These are phyloP conservation scores for Stomatorhinus walkeri DNA, from an alignment of 2,797 vertebrate species.

Conservation along the genomic window DNA sequence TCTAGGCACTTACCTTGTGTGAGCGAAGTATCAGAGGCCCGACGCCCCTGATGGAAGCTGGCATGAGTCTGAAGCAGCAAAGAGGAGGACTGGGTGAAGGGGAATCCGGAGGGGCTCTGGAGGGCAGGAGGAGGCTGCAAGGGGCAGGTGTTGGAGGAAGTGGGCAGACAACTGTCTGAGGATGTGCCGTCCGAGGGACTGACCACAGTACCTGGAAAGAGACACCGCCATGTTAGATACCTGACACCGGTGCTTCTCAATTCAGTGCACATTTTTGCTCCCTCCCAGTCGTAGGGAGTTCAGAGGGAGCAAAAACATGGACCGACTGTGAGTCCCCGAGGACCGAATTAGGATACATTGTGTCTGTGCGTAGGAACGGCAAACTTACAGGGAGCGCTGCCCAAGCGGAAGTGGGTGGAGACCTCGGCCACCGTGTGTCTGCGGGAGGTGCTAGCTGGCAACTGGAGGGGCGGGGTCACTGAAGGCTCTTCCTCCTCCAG, in stretches of 20 bases:
- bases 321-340: background rate
- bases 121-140: slow-evolving; percentile 49
- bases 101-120: slow-evolving; percentile 51
- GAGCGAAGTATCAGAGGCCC: slow-evolving; percentile 73
- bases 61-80: slow-evolving; percentile 68
- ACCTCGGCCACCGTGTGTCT: slow-evolving; percentile 89
- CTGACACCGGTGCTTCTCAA: background rate
- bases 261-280: background rate
- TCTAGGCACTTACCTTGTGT: slow-evolving; percentile 56
- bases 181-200: slow-evolving; percentile 79
- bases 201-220: slow-evolving; percentile 41
- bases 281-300: background rate
- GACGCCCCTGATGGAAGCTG: slow-evolving; percentile 69
- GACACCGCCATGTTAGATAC: slow-evolving; percentile 58
- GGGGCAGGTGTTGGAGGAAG: slow-evolving; percentile 45
- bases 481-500: slow-evolving; percentile 72
- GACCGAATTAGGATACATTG: background rate
- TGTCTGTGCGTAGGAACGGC: background rate
- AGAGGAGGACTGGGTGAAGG: slow-evolving; percentile 74
- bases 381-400: slow-evolving; percentile 62
- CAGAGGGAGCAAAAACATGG: slow-evolving; percentile 17
- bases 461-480: slow-evolving; percentile 48
- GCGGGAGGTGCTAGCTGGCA: slow-evolving; percentile 69
- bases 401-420: slow-evolving; percentile 74
- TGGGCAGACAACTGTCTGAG: slow-evolving; percentile 81